These are phyloP conservation scores for Uropetala carovei DNA, from an alignment of 2,888 invertebrate genomes.

Conservation along the genomic window DNA sequence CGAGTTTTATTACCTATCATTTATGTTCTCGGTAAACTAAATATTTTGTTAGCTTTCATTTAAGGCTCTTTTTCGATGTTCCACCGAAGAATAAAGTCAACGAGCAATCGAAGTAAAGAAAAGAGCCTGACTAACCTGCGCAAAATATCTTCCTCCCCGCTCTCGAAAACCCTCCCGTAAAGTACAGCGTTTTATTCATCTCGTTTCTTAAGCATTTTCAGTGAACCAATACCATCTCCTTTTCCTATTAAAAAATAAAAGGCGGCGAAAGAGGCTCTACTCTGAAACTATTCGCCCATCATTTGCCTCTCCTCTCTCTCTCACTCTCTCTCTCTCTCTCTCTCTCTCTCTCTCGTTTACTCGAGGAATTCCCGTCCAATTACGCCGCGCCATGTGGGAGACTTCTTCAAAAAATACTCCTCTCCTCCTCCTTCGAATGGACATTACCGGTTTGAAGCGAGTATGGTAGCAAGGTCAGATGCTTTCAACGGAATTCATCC, in stretches of 20 bases:
- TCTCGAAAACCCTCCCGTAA: background rate
- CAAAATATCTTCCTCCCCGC: background rate
- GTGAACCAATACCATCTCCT: background rate
- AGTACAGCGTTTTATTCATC: background rate
- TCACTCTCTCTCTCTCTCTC: background rate
- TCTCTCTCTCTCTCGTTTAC: background rate
- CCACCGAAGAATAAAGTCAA: background rate
- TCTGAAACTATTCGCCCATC: constrained; percentile 4
- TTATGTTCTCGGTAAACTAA: too few species aligned
- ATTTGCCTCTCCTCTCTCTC: background rate
- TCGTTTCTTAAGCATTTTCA: constrained; percentile 20
- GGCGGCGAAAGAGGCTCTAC: background rate
- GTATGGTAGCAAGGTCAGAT: constrained; percentile 35
- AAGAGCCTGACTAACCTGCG: background rate
- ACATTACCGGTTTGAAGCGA: constrained; percentile 38
- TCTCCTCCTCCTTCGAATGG: background rate
- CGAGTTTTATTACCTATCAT: too few species aligned
- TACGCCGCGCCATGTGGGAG: constrained; percentile 17
- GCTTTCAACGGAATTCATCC: background rate
- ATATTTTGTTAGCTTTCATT: too few species aligned
- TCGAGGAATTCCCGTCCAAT: constrained; percentile 52
- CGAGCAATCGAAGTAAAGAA: background rate
- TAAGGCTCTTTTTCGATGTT: background rate
- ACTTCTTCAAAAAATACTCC: background rate
- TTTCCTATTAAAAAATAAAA: background rate